Evolutionary conservation across 1,140 invertebrate genomes (phyloP), one percentile per base, ranked within the genome.

Genomic region (Drosophila pectinifera): DNA sequence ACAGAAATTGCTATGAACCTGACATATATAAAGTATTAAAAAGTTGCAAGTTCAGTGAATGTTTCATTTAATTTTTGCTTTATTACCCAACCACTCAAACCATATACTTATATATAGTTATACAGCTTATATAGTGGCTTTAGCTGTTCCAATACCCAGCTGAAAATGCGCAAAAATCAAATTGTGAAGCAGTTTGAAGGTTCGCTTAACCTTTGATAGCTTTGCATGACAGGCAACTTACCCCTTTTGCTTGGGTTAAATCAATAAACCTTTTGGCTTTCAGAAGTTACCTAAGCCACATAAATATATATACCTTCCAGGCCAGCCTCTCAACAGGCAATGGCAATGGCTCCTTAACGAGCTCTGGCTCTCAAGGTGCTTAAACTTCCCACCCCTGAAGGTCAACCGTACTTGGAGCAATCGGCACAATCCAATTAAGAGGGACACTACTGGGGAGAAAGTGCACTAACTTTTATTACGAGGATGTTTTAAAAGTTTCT

Each of bases 401-500:
- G 55, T 57, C 55, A 57, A 49, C 55, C 26, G 55, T 49, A 57
- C 24, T 57, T 48, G 49, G 49, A 36, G 49, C 24, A 14, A 18
- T 26, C 24, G 5, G 10, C 16, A 5, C 14, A 46, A 46, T 69
- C 36, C 69, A 72, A 46, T 57, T 75, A 74, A 70, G 49, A 46
- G 22, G 18, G 49, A 28, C 45, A 31, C 22, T 57, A 24, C 22
- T 57, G 16, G 20, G 42, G n/a, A 14, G 41, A 49, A 26, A 57
- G 41, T 18, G 41, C 14, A 18, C 16, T 18, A 28, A 22, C 18
- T 54, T 49, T 53, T 39, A 41, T 59, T 53, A 53, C 41, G 14
- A 26, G 57, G 28, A 73, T 14, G 38, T 51, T 43, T 56, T 39
- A 18, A 58, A 55, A 75, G 73, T 59, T 68, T 41, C 48, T 55